Conservation (phyloP, 2,113 vertebrate genomes). For the Forbesichthys agassizii region DNA sequence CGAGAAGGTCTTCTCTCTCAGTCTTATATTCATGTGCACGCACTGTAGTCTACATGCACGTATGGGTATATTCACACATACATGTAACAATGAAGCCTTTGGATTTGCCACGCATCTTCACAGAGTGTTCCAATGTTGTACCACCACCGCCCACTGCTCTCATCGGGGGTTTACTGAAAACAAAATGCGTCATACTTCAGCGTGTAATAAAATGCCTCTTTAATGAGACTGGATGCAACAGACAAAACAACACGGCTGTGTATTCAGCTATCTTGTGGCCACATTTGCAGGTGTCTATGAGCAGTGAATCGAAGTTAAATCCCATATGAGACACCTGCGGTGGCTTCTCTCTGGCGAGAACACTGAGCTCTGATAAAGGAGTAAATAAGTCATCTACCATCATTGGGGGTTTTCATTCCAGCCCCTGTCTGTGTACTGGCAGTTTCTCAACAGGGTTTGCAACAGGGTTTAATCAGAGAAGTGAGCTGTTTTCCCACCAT, state of each 20-base stretch:
- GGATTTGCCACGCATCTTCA: neutral
- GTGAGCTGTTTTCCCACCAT: constrained; percentile 18
- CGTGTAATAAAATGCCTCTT: neutral
- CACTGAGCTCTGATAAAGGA: too few relatives aligned
- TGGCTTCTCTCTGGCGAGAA: too few relatives aligned
- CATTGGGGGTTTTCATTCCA: constrained; percentile 22
- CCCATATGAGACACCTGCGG: too few relatives aligned
- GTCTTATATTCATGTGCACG: neutral
- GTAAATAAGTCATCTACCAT: constrained; percentile 47
- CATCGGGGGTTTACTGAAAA: constrained; percentile 25
- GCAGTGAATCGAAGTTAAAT: too few relatives aligned
- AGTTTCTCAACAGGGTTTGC: constrained; percentile 5
- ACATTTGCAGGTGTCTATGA: too few relatives aligned
- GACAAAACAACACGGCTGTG: neutral
- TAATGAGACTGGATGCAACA: too few relatives aligned
- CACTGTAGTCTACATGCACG: neutral
- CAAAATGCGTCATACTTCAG: constrained; percentile 15
- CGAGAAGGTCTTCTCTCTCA: constrained; percentile 15
- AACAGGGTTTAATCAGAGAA: neutral
- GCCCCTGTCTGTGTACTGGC: constrained; percentile 4
- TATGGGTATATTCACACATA: neutral
- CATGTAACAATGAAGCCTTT: neutral
- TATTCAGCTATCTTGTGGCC: neutral
- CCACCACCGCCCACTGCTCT: neutral
- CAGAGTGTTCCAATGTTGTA: neutral